Evolutionary conservation across 2,113 vertebrate genomes (phyloP), one percentile per base, ranked within the genome.

Genomic region (Dasyornis broadbenti): DNA sequence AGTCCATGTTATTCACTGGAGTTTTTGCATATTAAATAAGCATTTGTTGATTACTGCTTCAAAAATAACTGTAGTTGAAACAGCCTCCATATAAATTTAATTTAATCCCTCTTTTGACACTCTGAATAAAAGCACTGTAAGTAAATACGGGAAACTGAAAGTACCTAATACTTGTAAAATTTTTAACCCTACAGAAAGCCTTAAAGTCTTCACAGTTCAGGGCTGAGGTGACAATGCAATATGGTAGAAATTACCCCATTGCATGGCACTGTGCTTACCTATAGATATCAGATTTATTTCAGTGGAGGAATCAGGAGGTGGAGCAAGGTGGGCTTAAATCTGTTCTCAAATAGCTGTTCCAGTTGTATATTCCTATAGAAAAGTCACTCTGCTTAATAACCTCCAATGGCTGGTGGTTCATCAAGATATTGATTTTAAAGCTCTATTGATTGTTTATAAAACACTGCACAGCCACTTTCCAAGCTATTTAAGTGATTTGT

Each of bases 401-500:
- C 61, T 75, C 72, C 95, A 94, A 61, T 89, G 40, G 77, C 75
- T 78, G 45, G 65, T 87, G 95, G 89, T 88, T 96, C 95, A 97
- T 96, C 96, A 97, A 91, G 86, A 82, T 91, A 98, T 95, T 96
- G 97, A 97, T 98, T 98, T 94, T 96, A 98, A 97, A 97, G 96
- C 94, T 98, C 96, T 97, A 98, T 97, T 68, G 97, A 98, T 97
- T 96, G 90, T 94, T 94, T 93, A 94, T 95, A 93, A 98, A 97
- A 96, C 97, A 96, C 79, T 90, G 85, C 80, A 89, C 71, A 93
- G 89, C 90, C 86, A 78, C 75, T 86, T 85, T 72, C 65, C 87
- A 84, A 96, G 95, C 95, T 97, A 94, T 95, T 94, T 96, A 94
- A 92, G 72, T 96, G 91, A 97, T 96, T 94, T 94, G 76, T 85